Percentiles rank a stretch among this genome's conserved stretches.
Conservation (phyloP, 2,113 vertebrate species). For the Sylvia atricapilla region DNA sequence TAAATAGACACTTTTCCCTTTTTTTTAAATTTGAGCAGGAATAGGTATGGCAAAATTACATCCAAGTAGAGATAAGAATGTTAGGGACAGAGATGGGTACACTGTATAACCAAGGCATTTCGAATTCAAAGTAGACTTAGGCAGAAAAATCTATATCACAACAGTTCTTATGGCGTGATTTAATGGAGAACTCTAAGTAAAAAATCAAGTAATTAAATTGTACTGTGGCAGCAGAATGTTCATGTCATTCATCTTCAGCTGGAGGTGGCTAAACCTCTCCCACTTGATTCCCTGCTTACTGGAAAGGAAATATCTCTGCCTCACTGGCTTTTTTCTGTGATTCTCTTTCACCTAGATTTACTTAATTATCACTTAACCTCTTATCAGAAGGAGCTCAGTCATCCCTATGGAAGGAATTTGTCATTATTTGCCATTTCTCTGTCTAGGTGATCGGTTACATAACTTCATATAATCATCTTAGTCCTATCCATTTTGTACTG, state of each 20-base stretch:
- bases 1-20: background rate
- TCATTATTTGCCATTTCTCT: background rate
- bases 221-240: background rate
- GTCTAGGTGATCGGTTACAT: background rate
- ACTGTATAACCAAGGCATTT: background rate
- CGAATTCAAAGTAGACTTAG: background rate
- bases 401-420: background rate
- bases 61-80: background rate
- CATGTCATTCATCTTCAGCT: background rate
- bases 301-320: background rate
- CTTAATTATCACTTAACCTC: background rate
- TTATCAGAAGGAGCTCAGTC: background rate
- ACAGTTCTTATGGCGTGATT: background rate
- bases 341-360: background rate
- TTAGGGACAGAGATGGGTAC: background rate
- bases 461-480: background rate
- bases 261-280: background rate
- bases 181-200: background rate
- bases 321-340: background rate
- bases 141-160: background rate
- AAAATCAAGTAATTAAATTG: background rate
- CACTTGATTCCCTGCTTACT: background rate
- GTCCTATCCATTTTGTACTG: background rate
- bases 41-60: background rate
- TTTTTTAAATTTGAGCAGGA: background rate